Conservation (phyloP, 2,113 vertebrate species). For the Orycteropus afer region DNA sequence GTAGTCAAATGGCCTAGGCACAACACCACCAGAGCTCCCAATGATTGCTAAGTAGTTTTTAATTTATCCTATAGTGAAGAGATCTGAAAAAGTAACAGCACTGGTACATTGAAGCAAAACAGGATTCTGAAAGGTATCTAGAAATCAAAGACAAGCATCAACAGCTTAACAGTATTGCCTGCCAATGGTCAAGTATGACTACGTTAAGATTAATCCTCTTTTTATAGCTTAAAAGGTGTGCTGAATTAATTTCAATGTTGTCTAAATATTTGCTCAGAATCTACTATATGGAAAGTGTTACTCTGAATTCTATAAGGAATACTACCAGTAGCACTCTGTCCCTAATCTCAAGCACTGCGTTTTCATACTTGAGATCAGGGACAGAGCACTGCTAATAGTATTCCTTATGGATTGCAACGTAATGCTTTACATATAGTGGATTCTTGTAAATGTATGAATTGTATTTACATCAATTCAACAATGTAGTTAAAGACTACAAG, state of each 20-base stretch:
- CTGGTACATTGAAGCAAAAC: background rate
- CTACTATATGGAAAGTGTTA: background rate
- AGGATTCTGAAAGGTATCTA: background rate
- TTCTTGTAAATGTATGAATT: background rate
- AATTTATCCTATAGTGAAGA: background rate
- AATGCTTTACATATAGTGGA: background rate
- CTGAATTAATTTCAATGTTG: background rate
- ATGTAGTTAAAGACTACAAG: background rate
- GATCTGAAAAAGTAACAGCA: background rate
- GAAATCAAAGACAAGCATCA: background rate
- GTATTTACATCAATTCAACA: background rate
- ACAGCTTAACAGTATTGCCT: background rate
- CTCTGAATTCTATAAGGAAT: background rate
- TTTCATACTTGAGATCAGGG: background rate
- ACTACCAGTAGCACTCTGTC: background rate
- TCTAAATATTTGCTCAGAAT: background rate
- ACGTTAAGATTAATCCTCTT: background rate
- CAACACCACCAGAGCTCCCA: no score
- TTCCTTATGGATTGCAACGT: background rate
- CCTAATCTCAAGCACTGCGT: background rate
- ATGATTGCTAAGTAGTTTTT: no score
- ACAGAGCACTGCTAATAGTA: background rate
- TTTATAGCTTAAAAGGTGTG: background rate
- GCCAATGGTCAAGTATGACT: background rate
- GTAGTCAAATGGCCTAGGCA: no score